phyloP scores from a whole-genome alignment of 2,888 invertebrate species.

The Lycaena phlaeas region DNA sequence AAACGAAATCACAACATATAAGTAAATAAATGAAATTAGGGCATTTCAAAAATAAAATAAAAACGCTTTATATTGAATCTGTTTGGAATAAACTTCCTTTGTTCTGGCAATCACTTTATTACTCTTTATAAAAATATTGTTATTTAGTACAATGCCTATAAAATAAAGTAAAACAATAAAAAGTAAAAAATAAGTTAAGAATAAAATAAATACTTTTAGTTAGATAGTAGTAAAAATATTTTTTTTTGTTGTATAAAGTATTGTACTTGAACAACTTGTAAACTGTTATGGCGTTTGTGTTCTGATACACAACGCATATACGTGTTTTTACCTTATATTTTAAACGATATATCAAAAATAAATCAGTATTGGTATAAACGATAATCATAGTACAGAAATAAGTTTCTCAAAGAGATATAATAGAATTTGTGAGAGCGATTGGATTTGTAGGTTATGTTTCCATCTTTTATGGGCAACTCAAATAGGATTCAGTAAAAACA shows the following conservation, averaged over 20 bases:
- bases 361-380: neutral
- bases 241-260: conserved; percentile 15
- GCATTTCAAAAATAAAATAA: neutral
- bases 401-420: conserved; percentile 15
- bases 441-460: conserved; percentile 65
- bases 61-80: neutral
- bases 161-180: neutral
- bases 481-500: conserved; percentile 69
- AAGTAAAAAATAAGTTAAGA: neutral
- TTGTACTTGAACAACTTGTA: conserved; percentile 30
- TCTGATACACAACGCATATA: conserved; percentile 64
- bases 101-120: neutral
- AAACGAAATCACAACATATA: too few relatives aligned
- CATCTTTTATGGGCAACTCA: conserved; percentile 82
- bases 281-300: conserved; percentile 70
- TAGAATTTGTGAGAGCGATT: conserved; percentile 26
- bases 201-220: conserved; percentile 21
- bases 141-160: neutral
- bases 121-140: neutral
- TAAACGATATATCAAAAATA: neutral
- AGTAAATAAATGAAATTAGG: neutral
- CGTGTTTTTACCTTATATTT: conserved; percentile 29
- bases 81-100: neutral
- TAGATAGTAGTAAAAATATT: conserved; percentile 11
- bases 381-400: conserved; percentile 16